phyloP scores from a whole-genome alignment of 2,113 vertebrate species.

The Illadopsis cleaveri region DNA sequence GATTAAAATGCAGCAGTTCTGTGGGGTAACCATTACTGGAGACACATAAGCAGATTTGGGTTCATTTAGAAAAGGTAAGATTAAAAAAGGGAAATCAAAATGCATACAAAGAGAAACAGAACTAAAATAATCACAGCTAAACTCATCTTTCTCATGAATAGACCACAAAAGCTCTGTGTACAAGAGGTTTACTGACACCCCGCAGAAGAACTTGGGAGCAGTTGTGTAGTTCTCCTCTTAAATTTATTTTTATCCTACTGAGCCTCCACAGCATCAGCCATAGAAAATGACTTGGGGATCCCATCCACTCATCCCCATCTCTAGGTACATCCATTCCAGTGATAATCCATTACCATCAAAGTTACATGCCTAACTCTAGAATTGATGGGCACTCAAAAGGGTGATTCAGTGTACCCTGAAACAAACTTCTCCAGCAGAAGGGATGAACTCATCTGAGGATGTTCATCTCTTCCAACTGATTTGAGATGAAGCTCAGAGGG shows the following conservation, averaged over 20 bases:
- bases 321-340: neutral
- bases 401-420: neutral
- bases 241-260: neutral
- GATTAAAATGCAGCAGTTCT: constrained; percentile 32
- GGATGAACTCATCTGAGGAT: neutral
- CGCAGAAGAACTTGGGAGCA: neutral
- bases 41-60: neutral
- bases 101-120: neutral
- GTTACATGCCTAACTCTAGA: neutral
- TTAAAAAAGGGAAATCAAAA: neutral
- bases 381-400: neutral
- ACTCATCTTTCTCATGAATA: neutral
- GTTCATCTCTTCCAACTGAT: neutral
- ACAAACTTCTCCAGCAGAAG: neutral
- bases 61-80: neutral
- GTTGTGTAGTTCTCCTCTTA: neutral
- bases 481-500: neutral
- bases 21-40: constrained; percentile 11
- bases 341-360: neutral
- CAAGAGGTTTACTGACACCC: neutral
- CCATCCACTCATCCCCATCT: neutral
- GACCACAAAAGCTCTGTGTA: neutral
- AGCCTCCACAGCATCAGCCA: neutral
- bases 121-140: neutral
- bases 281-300: neutral